A percentile compares a stretch with the other conserved stretches of the same genome.
Evolutionary conservation across 2,797 vertebrate genomes (phyloP).

Genomic region (Cephalopachus bancanus): DNA sequence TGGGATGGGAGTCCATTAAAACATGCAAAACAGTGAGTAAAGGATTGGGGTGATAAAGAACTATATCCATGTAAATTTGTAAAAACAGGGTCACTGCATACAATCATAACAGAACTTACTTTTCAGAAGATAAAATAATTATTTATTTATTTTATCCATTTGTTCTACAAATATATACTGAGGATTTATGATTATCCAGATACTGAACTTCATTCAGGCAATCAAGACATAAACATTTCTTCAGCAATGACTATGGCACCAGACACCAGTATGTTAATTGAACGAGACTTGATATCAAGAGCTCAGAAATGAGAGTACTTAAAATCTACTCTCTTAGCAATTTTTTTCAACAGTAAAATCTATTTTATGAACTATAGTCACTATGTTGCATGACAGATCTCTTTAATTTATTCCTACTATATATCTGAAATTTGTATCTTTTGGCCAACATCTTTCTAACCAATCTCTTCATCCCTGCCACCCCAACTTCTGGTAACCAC

Average conservation of each 20-base stretch:
- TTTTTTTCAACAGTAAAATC: neutral
- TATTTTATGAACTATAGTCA: neutral
- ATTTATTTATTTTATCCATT: neutral
- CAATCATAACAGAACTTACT: neutral
- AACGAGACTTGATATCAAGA: neutral
- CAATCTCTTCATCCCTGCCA: fast-evolving
- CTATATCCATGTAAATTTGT: neutral
- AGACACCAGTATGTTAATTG: neutral
- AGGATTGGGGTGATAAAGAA: neutral
- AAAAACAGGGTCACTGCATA: neutral
- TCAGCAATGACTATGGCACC: neutral
- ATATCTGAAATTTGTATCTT: neutral
- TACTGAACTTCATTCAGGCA: neutral
- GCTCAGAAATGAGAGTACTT: neutral
- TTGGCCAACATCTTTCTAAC: neutral
- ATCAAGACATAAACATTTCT: neutral
- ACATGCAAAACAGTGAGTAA: neutral
- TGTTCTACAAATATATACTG: neutral
- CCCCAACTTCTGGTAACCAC: neutral
- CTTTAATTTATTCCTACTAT: neutral
- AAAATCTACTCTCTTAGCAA: neutral
- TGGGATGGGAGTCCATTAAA: neutral
- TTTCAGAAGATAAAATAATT: neutral
- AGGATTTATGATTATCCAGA: neutral
- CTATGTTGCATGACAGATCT: neutral